A percentile compares a stretch with the other conserved stretches of the same genome.
Conservation (phyloP, 30 jellyfish, hydroid and myxozoan genomes). For the Sanderia malayensis region DNA sequence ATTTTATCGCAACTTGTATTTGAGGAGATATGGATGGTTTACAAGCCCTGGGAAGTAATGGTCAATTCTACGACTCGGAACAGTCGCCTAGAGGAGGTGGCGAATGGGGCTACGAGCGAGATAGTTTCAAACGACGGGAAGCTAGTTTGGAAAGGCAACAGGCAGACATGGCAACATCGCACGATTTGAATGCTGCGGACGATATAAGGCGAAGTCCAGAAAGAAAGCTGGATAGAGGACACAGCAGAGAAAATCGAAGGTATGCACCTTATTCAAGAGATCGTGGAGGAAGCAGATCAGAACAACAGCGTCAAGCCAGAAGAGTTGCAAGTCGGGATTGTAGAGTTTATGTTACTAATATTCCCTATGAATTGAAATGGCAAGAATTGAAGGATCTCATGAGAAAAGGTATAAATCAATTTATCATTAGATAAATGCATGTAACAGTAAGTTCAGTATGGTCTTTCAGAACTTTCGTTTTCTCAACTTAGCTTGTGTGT, state of each 20-base stretch:
- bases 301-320: conserved; percentile 44
- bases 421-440: no score
- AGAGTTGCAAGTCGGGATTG: conserved; percentile 69
- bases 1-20: no score
- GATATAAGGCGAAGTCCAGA: conserved; percentile 10
- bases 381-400: conserved; percentile 90
- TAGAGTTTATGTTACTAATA: conserved; percentile 88
- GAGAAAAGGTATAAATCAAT: conserved; percentile 76
- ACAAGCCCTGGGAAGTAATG: background rate
- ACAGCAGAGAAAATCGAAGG: conserved; percentile 43
- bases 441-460: no score
- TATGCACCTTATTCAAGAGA: conserved; percentile 42
- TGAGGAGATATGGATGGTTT: background rate
- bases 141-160: conserved; percentile 2
- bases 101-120: background rate
- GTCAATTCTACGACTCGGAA: background rate
- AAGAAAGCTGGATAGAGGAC: conserved; percentile 23
- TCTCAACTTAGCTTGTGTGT: no score
- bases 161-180: no score
- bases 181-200: no score
- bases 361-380: conserved; percentile 88
- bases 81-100: background rate
- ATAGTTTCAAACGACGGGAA: background rate
- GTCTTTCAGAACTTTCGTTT: no score
- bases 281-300: conserved; percentile 34